Percentiles rank a stretch among this genome's conserved stretches.
Conservation (phyloP, 2,888 invertebrate species). For the Scotopteryx bipunctaria region DNA sequence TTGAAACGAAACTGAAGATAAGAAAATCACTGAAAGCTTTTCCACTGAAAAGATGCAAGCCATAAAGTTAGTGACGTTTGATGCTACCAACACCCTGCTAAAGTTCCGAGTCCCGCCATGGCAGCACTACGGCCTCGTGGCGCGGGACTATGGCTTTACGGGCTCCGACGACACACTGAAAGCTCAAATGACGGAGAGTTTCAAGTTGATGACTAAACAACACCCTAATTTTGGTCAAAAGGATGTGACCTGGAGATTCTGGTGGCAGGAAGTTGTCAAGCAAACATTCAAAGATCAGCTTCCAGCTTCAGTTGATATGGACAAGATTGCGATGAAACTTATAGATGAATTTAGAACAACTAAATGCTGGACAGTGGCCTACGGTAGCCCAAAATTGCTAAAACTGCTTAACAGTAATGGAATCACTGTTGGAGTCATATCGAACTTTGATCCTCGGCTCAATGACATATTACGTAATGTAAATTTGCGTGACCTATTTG, state of each 20-base stretch:
- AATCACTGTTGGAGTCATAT: constrained; percentile 88
- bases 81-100: constrained; percentile 93
- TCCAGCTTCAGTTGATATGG: constrained; percentile 47
- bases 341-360: constrained; percentile 88
- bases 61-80: constrained; percentile 90
- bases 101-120: constrained; percentile 88
- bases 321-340: constrained; percentile 81
- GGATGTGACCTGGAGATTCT: constrained; percentile 89
- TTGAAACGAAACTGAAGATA: background rate
- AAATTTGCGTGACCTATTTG: constrained; percentile 87
- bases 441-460: constrained; percentile 94
- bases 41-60: constrained; percentile 51
- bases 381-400: constrained; percentile 86
- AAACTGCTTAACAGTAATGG: constrained; percentile 77
- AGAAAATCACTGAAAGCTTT: background rate
- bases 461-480: constrained; percentile 86
- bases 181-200: constrained; percentile 86
- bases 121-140: constrained; percentile 88
- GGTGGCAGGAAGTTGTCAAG: constrained; percentile 90
- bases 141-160: constrained; percentile 86
- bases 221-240: constrained; percentile 92
- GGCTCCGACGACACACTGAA: constrained; percentile 79
- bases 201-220: constrained; percentile 84
- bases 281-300: constrained; percentile 85
- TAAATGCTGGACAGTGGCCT: constrained; percentile 87